Conservation (phyloP, 1,140 invertebrate species). For the Pseudachorutes palmiensis region DNA sequence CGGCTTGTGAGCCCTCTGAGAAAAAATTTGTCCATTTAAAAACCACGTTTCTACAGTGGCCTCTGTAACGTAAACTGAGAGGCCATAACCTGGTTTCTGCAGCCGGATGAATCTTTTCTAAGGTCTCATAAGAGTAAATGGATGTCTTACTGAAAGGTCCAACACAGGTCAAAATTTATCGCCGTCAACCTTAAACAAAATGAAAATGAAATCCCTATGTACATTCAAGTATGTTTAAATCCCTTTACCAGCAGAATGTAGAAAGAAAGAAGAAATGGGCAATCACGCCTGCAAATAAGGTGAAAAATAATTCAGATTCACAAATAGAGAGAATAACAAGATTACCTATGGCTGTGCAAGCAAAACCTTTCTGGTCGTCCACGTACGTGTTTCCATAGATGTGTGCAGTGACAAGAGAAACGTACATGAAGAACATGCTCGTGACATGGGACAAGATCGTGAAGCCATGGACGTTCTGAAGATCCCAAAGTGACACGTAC, state of each 20-base stretch:
- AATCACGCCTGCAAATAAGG: conserved; percentile 12
- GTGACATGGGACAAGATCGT: conserved; percentile 15
- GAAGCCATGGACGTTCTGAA: conserved; percentile 32
- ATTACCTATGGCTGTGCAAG: conserved; percentile 5
- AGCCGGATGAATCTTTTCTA: neutral
- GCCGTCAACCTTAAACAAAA: conserved; percentile 17
- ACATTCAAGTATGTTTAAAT: neutral
- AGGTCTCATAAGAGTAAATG: neutral
- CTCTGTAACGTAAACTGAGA: too few relatives aligned
- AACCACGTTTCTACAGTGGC: too few relatives aligned
- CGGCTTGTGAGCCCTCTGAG: neutral
- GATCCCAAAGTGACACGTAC: conserved; percentile 30
- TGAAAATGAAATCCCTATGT: neutral
- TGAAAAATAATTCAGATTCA: neutral
- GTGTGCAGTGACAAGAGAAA: conserved; percentile 13
- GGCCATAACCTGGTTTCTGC: neutral
- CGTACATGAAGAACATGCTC: conserved; percentile 30
- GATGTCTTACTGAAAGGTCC: conserved; percentile 29
- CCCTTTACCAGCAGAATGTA: conserved; percentile 26
- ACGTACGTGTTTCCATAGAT: conserved; percentile 1
- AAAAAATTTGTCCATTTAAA: neutral
- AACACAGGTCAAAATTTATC: conserved; percentile 32
- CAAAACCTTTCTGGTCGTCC: neutral
- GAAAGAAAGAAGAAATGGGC: conserved; percentile 33
- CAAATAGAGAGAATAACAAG: neutral